These are phyloP conservation scores for Alviniconcha strummeri DNA, from an alignment of 2,888 invertebrate species.

Conservation along the genomic window DNA sequence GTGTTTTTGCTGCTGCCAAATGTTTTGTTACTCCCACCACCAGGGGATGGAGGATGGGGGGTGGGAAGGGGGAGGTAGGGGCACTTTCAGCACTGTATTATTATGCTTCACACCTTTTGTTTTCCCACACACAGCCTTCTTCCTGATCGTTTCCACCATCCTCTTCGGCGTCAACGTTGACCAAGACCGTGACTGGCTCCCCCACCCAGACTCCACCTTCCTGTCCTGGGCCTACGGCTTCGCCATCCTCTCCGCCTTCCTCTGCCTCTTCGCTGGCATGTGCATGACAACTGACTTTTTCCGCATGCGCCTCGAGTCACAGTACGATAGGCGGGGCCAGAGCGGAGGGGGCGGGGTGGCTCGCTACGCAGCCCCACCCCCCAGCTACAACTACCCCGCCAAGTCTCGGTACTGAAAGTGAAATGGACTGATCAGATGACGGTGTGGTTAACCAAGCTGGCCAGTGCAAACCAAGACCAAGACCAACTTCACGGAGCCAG, in stretches of 20 bases:
- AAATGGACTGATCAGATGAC: no score
- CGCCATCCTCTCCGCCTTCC: constrained; percentile 82
- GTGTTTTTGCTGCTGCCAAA: no score
- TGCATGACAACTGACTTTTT: constrained; percentile 51
- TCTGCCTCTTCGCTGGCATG: constrained; percentile 58
- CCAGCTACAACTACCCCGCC: neutral
- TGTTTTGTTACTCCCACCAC: no score
- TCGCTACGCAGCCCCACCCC: neutral
- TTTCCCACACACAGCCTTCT: constrained; percentile 78
- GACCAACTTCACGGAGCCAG: no score
- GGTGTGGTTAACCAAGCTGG: no score
- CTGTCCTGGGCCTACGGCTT: constrained; percentile 95
- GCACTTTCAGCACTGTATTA: no score
- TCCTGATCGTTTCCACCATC: constrained; percentile 80
- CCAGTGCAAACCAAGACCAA: no score
- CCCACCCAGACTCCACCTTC: constrained; percentile 94
- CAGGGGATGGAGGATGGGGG: no score
- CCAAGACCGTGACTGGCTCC: constrained; percentile 82
- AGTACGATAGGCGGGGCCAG: neutral
- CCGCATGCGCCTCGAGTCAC: constrained; percentile 4
- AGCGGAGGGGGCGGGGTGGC: neutral
- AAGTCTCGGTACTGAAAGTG: neutral
- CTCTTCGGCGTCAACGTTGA: constrained; percentile 92
- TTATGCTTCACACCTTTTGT: neutral
- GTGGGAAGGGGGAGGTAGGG: no score